A percentile compares a stretch with the other conserved stretches of the same genome.
Conservation (phyloP, 2,888 invertebrate genomes). For the Dynastes grantii region DNA sequence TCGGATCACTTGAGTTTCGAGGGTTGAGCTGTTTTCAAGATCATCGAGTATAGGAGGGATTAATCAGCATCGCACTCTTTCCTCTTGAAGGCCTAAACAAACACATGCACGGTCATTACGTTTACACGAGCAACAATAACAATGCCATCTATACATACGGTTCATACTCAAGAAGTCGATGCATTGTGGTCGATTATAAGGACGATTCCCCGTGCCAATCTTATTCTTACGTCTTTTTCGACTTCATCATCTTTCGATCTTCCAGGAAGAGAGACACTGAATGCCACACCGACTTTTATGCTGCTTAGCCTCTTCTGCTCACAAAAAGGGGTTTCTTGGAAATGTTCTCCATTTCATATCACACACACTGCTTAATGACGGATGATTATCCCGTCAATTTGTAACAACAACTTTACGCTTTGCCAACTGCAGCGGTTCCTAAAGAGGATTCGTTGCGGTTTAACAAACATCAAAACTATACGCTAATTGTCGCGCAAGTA, state of each 20-base stretch:
- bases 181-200: slow-evolving; percentile 41
- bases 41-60: slow-evolving; percentile 49
- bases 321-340: slow-evolving; percentile 41
- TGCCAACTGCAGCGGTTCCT: slow-evolving; percentile 2
- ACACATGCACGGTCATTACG: slow-evolving; percentile 59
- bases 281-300: slow-evolving; percentile 7
- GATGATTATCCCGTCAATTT: slow-evolving; percentile 52
- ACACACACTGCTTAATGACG: slow-evolving; percentile 49
- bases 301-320: slow-evolving; percentile 22
- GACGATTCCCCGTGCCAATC: slow-evolving; percentile 47
- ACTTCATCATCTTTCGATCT: slow-evolving; percentile 26
- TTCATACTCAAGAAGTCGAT: neutral
- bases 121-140: slow-evolving; percentile 54
- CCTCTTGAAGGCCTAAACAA: slow-evolving; percentile 58
- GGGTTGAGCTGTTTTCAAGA: slow-evolving; percentile 32
- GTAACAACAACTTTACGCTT: slow-evolving; percentile 36
- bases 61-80: slow-evolving; percentile 54
- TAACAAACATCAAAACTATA: slow-evolving; percentile 29
- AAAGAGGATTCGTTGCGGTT: slow-evolving; percentile 36
- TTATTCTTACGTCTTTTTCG: slow-evolving; percentile 23
- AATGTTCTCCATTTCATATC: slow-evolving; percentile 46
- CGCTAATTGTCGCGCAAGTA: slow-evolving; percentile 1
- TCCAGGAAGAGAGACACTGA: slow-evolving; percentile 29
- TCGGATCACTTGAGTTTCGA: slow-evolving; percentile 33
- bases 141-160: slow-evolving; percentile 10